Evolutionary conservation across 2,888 invertebrate species (phyloP).

Genomic region (Galerucella pusilla): DNA sequence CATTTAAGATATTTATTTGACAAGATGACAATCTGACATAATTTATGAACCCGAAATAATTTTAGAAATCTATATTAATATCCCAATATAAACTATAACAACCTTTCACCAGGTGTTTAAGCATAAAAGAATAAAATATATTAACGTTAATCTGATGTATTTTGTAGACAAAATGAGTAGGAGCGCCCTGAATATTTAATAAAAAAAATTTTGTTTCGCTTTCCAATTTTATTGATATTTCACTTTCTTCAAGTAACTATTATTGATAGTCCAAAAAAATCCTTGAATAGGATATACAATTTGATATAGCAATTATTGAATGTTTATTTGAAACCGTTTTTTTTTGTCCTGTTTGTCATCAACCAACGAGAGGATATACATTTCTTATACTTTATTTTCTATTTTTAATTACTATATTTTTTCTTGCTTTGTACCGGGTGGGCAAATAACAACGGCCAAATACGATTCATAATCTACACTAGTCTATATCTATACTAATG

Average conservation of each 20-base stretch:
- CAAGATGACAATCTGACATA: conserved; percentile 2
- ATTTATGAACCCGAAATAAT: not conserved
- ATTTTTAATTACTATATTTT: too few species aligned
- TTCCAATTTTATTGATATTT: conserved; percentile 4
- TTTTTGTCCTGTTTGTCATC: too few species aligned
- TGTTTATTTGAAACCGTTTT: too few species aligned
- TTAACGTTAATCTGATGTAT: not conserved
- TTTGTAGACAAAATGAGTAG: not conserved
- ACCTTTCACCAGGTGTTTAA: not conserved
- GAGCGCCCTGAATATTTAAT: not conserved
- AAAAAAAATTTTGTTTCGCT: not conserved
- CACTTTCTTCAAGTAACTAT: not conserved
- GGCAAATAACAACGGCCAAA: too few species aligned
- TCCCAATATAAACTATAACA: not conserved
- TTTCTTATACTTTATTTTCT: too few species aligned
- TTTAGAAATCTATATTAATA: not conserved
- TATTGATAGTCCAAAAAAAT: too few species aligned
- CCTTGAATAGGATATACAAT: too few species aligned
- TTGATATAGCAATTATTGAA: too few species aligned
- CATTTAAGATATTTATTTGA: conserved; percentile 2
- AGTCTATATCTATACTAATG: too few species aligned
- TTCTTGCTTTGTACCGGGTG: too few species aligned
- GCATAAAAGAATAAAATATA: not conserved
- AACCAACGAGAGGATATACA: too few species aligned
- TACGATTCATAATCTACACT: too few species aligned